Conservation (phyloP, 2,888 invertebrate genomes). For the Amphipoea lucens region DNA sequence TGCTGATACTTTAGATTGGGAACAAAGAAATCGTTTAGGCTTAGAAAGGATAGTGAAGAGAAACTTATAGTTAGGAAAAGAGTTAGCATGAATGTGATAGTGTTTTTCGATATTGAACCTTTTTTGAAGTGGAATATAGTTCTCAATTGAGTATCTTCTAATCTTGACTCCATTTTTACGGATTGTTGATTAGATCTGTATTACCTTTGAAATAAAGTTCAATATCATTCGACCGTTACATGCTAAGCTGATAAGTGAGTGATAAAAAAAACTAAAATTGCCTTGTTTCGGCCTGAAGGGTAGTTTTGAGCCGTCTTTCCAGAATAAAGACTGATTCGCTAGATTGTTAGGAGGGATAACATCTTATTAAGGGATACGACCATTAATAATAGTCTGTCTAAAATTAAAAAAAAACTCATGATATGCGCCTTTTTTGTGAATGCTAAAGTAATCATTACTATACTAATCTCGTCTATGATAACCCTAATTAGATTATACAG, state of each 20-base stretch:
- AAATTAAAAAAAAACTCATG: constrained; percentile 2
- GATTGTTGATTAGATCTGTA: background rate
- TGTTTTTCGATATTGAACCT: constrained; percentile 34
- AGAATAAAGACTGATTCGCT: constrained; percentile 75
- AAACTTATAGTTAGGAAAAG: constrained; percentile 18
- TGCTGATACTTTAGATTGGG: constrained; percentile 50
- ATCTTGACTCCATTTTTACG: background rate
- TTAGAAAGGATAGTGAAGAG: constrained; percentile 22
- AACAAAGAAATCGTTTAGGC: constrained; percentile 35
- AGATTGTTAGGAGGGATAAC: constrained; percentile 60
- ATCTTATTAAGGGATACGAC: constrained; percentile 54
- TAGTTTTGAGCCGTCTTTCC: constrained; percentile 70
- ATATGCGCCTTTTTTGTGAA: constrained; percentile 25
- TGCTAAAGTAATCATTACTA: background rate
- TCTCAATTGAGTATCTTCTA: background rate
- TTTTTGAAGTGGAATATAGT: background rate
- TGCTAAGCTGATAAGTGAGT: constrained; percentile 41
- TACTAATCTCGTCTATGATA: constrained; percentile 17
- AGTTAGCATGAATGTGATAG: constrained; percentile 25
- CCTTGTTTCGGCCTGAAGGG: constrained; percentile 70
- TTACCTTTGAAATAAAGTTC: constrained; percentile 20
- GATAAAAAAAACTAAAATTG: constrained; percentile 60
- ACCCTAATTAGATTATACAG: constrained; percentile 11
- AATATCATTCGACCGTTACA: constrained; percentile 26
- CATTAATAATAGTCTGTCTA: constrained; percentile 27